phyloP scores from a whole-genome alignment of 2,113 vertebrate species.

The Dasypus novemcinctus region DNA sequence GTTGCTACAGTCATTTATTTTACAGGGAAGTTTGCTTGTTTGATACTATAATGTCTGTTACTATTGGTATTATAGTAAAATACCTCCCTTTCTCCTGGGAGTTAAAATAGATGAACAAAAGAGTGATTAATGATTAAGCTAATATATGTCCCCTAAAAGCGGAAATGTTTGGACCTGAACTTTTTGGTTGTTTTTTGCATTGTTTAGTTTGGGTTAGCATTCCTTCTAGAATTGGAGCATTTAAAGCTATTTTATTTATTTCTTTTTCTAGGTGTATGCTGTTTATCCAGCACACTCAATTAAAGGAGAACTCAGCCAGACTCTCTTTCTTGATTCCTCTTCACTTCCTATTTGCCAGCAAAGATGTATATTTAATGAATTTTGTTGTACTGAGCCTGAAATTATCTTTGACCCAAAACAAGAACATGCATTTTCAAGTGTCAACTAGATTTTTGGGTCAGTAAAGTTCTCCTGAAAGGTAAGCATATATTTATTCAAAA shows the following conservation, averaged over 20 bases:
- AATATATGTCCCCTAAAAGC: background rate
- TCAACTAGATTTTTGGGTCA: background rate
- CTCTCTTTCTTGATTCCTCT: background rate
- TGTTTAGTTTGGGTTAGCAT: background rate
- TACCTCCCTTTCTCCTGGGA: background rate
- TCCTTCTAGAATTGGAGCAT: background rate
- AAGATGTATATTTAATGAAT: background rate
- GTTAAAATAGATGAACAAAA: background rate
- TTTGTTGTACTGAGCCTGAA: background rate
- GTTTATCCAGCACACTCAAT: background rate
- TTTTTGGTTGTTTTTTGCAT: background rate
- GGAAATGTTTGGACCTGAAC: background rate
- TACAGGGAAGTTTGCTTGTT: background rate
- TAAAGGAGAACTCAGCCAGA: background rate
- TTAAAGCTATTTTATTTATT: slow-evolving; percentile 36
- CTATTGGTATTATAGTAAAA: slow-evolving; percentile 13
- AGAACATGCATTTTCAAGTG: slow-evolving; percentile 15
- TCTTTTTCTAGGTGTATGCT: slow-evolving; percentile 25
- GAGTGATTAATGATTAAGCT: background rate
- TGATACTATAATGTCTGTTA: background rate
- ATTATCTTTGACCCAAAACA: background rate
- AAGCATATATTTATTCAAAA: background rate
- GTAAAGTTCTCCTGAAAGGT: slow-evolving; percentile 43
- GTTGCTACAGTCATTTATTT: slow-evolving; percentile 46
- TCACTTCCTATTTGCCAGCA: background rate